phyloP scores from a whole-genome alignment of 2,797 vertebrate species.

The Corythornis leucogaster region DNA sequence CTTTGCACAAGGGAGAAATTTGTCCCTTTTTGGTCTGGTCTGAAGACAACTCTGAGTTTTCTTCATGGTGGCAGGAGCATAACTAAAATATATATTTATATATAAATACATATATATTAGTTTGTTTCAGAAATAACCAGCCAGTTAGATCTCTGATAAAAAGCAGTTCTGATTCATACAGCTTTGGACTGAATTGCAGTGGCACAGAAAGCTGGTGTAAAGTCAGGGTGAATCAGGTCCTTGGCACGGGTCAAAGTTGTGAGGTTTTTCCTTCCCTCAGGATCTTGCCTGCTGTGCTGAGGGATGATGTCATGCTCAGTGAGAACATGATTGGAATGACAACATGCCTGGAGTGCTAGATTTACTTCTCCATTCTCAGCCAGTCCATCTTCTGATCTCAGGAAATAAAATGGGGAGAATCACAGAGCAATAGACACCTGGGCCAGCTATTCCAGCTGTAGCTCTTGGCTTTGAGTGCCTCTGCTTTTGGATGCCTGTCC shows the following conservation, averaged over 20 bases:
- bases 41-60: not conserved
- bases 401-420: not conserved
- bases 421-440: not conserved
- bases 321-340: not conserved
- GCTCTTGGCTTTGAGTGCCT: not conserved
- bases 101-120: not conserved
- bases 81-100: not conserved
- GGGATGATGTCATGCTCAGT: not conserved
- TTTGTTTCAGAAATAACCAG: not conserved
- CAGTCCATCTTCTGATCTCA: not conserved
- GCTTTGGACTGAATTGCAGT: not conserved
- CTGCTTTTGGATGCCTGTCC: not conserved
- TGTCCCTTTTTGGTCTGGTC: not conserved
- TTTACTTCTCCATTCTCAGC: not conserved
- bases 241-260: not conserved
- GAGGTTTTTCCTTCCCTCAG: not conserved
- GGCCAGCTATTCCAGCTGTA: not conserved
- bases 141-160: not conserved
- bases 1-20: not conserved
- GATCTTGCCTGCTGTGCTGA: not conserved
- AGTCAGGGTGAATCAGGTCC: not conserved
- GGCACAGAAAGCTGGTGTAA: not conserved
- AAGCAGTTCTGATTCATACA: not conserved
- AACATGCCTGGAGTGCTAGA: not conserved
- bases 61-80: rapidly evolving